Base-by-base conservation (phyloP, 1,140 invertebrate species). In the Euglossa dilemma region DNA sequence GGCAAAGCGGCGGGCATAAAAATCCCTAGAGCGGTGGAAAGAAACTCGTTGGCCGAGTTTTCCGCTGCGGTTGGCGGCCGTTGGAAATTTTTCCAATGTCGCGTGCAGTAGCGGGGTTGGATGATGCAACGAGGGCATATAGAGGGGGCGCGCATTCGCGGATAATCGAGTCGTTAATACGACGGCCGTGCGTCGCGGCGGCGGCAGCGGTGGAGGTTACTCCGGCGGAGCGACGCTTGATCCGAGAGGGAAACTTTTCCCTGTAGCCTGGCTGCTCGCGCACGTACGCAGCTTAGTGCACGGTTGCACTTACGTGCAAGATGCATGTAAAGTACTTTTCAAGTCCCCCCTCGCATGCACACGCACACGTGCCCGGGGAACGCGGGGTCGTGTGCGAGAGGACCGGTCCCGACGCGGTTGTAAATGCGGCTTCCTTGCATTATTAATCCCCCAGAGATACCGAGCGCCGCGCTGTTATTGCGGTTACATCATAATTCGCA, bases 91-190 rank as follows among this genome's bases (percentile, higher is more conserved):
- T 28, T 45, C 5, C 45, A 6, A 50, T 36, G 36, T 36, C 36
- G 36, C 2, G 56, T 57, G 7, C 28, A 18, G n/a, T n/a, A n/a
- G 12, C 52, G 3, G 1, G 16, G 45, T 6, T 9, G 18, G 28
- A 52, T 8, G 61, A 11, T 11, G 56, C 47, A 54, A 45, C 77
- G 70, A 23, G 36, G 20, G 36, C 54, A 6, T 8, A n/a, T 61
- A 43, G 45, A 66, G 61, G 61, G 57, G 28, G 59, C 28, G 57
- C 66, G 43, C 43, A 11, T 66, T 87, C 74, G 74, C 80, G 86
- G 85, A 87, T 87, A 85, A 87, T 87, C 82, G 73, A 79, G 73
- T 85, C 82, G 82, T 84, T 87, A 84, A 87, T 81, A 64, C 73
- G 86, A 66, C 71, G 50, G 36, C 14, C 50, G 56, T 63, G 72